Evolutionary conservation across 92 coral and sea anemone species (phyloP), one percentile per base, ranked within the genome.

Genomic region (Blastomussa wellsi): DNA sequence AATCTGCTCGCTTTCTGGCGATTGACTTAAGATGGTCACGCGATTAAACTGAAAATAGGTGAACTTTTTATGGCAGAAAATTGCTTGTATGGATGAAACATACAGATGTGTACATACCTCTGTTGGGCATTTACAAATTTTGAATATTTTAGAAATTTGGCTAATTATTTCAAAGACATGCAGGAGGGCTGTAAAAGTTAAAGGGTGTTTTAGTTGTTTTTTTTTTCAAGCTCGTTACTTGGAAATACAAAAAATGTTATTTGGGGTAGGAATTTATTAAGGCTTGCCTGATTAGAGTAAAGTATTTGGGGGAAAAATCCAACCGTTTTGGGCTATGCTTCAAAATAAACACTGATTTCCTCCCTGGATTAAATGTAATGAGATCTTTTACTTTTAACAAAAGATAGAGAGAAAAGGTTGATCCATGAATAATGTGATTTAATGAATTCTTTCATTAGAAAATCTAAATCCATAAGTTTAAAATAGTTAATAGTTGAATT

Each of bases 61-160:
- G 17, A 14, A 81, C 19, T 82, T 53, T 0, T 70, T 7, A 10
- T 2, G 6, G 10, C 33, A 53, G 53, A 20, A 17, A 53, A 71
- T 66, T 28, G 42, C 49, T 60, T 74, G 44, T 74, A 38, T 20
- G 12, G 28, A 70, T 35, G 75, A 70, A 70, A 70, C 44, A 70
- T 37, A 35, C 44, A 38, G 7, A 67, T 70, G 75, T 70, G 26
- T 70, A 16, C 75, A 70, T 70, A 70, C 75, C 75, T 70, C 44
- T 37, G 75, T 70, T 47, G 79, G 57, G 60, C 79, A 74, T 74
- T 74, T 74, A 26, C 20, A n/a, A 74, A 74, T 74, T 47, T 47
- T 74, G 59, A 48, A 80, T 80, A 80, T 80, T 65, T 44, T 80
- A 48, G 64, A 80, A 80, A 80, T 80, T 80, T 26, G 24, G 75